A percentile compares a stretch with the other conserved stretches of the same genome.
These are phyloP conservation scores for Rhadinocentrus ornatus DNA, from an alignment of 2,797 vertebrate genomes.

Conservation along the genomic window DNA sequence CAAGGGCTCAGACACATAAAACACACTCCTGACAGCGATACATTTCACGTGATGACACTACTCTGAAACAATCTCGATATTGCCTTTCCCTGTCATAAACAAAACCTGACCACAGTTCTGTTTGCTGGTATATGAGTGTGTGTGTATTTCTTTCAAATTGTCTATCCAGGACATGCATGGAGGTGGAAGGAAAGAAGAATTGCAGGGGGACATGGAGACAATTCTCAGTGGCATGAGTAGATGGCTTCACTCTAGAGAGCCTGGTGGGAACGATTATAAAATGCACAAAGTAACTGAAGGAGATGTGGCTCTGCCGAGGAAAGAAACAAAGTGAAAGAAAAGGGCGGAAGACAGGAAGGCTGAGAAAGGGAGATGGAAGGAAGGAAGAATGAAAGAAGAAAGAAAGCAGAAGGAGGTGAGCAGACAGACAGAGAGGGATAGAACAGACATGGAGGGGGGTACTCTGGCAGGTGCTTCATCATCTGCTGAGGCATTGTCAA, in stretches of 20 bases:
- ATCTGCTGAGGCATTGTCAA: conserved; percentile 83
- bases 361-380: conserved; percentile 48
- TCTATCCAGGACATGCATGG: conserved; percentile 41
- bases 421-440: conserved; percentile 71
- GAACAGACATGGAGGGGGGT: conserved; percentile 64
- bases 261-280: conserved; percentile 65
- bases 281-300: conserved; percentile 65
- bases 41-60: conserved; percentile 82
- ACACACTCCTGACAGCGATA: conserved; percentile 77
- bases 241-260: conserved; percentile 66
- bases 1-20: conserved; percentile 77
- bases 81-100: conserved; percentile 81
- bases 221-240: conserved; percentile 63
- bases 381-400: conserved; percentile 57
- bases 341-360: conserved; percentile 44
- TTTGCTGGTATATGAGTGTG: conserved; percentile 31
- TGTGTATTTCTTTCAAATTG: conserved; percentile 40
- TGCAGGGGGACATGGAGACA: conserved; percentile 41
- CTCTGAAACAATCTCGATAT: conserved; percentile 83
- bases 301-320: conserved; percentile 59
- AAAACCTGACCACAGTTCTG: conserved; percentile 79
- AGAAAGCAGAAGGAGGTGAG: conserved; percentile 52
- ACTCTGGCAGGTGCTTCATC: conserved; percentile 84
- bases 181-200: conserved; percentile 26
- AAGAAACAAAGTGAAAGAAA: conserved; percentile 46